Base-by-base conservation (phyloP, 2,113 vertebrate genomes). In the Phoenicopterus ruber region DNA sequence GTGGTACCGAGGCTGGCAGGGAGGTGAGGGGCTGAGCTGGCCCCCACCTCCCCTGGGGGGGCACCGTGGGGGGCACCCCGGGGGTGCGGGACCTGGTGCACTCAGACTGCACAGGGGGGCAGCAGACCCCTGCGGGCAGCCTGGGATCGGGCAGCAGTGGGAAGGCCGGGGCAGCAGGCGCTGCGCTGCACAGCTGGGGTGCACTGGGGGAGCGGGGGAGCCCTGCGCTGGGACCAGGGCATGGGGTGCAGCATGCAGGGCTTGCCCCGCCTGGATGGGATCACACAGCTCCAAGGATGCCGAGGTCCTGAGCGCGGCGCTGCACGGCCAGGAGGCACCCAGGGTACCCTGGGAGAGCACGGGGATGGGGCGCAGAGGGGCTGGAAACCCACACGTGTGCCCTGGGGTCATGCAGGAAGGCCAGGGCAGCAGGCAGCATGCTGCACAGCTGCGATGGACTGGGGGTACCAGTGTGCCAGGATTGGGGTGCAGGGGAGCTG, bases 261-360 rank as follows among this genome's bases (percentile, higher is more conserved):
- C 40, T 47, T 38, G 69, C 9, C 26, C 49, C 66, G 14, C 15
- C 71, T 47, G 28, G 25, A 6, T 6, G 8, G 42, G 25, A 28
- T 47, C 20, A 31, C 1, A 0, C 34, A 22, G 15, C 47, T 59
- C 34, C 9, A 3, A n/a, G 38, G 66, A 10, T 47, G 34, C 61
- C 0, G 0, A 24, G 42, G 49, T 15, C 21, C 63, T 31, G 40
- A 62, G 55, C 40, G 13, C 0, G 5, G 69, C 0, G 21, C 31
- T 31, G 73, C 59, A 4, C 2, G 5, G n/a, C 42, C 20, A 5
- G 38, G 77, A 40, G 13, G 25, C 24, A 47, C 13, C 1, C 25
- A 10, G 29, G 59, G 14, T 38, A 38, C n/a, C n/a, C n/a, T 2
- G 0, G 29, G 42, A 40, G 24, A 40, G 50, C 15, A 6, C 0